Evolutionary conservation across 2,113 vertebrate genomes (phyloP).

Genomic region (Melanotaenia duboulayi): DNA sequence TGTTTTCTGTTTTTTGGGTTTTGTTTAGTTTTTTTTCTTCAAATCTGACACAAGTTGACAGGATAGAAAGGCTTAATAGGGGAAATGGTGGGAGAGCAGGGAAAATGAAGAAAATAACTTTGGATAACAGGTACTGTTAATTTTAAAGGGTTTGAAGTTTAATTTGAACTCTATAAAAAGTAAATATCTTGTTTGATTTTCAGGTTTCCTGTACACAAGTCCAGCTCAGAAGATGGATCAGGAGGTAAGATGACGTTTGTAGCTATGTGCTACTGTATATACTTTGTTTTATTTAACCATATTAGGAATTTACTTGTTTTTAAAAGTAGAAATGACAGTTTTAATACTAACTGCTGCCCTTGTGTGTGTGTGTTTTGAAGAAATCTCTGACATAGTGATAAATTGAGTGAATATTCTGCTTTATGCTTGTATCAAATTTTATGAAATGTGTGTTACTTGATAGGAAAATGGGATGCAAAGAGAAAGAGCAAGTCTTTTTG

Average conservation of each 20-base stretch:
- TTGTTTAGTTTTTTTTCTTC: not conserved
- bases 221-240: conserved; percentile 92
- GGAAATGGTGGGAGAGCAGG: conserved; percentile 57
- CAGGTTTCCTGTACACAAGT: conserved; percentile 92
- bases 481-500: conserved; percentile 97
- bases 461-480: conserved; percentile 93
- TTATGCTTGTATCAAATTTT: too few species aligned
- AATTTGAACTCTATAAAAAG: not conserved
- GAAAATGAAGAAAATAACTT: conserved; percentile 73
- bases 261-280: not conserved
- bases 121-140: conserved; percentile 69
- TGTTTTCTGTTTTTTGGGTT: too few species aligned
- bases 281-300: not conserved
- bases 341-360: not conserved
- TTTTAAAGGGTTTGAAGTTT: not conserved
- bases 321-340: not conserved
- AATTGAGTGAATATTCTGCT: too few species aligned
- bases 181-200: conserved; percentile 62
- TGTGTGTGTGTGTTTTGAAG: not conserved
- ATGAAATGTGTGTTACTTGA: not conserved
- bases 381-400: not conserved
- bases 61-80: conserved; percentile 24
- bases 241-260: conserved; percentile 82
- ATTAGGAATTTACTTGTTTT: not conserved
- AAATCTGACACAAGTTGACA: conserved; percentile 10